Percentiles rank a stretch among this genome's conserved stretches.
Evolutionary conservation across 2,113 vertebrate species (phyloP).

Genomic region (Oryzias curvinotus): DNA sequence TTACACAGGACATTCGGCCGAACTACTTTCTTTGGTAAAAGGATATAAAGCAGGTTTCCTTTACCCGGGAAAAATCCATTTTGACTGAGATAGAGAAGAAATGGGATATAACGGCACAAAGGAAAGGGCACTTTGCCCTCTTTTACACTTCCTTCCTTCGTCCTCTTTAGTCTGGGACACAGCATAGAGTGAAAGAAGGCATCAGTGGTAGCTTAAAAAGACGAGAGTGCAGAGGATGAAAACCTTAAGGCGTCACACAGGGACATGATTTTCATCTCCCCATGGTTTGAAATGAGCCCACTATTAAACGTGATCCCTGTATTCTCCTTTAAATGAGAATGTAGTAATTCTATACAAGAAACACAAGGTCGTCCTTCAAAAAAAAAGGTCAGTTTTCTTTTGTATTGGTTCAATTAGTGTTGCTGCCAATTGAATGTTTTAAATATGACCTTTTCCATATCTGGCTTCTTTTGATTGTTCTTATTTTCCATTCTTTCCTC

Average conservation of each 20-base stretch:
- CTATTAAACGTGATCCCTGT: slow-evolving; percentile 28
- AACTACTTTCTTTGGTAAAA: slow-evolving; percentile 32
- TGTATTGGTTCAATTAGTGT: neutral
- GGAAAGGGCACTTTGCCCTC: slow-evolving; percentile 30
- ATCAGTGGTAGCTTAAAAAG: slow-evolving; percentile 32
- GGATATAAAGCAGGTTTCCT: slow-evolving; percentile 35
- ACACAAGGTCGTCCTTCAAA: slow-evolving; percentile 13
- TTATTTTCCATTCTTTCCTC: too few relatives aligned
- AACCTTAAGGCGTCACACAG: slow-evolving; percentile 29
- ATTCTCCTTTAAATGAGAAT: slow-evolving; percentile 14
- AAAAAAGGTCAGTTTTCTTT: slow-evolving; percentile 9
- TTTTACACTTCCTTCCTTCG: slow-evolving; percentile 4
- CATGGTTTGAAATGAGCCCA: slow-evolving; percentile 33
- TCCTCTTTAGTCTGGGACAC: slow-evolving; percentile 1
- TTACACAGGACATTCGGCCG: slow-evolving; percentile 4
- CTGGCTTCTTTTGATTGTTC: too few relatives aligned
- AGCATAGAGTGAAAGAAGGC: slow-evolving; percentile 31
- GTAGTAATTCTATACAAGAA: neutral
- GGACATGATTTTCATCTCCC: slow-evolving; percentile 27
- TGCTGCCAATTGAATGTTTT: neutral
- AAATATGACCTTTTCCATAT: too few relatives aligned
- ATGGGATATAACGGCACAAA: slow-evolving; percentile 52
- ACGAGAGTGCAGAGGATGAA: slow-evolving; percentile 23
- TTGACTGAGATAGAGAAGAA: slow-evolving; percentile 27
- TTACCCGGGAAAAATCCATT: slow-evolving; percentile 54